phyloP scores from a whole-genome alignment of 1,140 invertebrate genomes.

The Drosophila punjabiensis region DNA sequence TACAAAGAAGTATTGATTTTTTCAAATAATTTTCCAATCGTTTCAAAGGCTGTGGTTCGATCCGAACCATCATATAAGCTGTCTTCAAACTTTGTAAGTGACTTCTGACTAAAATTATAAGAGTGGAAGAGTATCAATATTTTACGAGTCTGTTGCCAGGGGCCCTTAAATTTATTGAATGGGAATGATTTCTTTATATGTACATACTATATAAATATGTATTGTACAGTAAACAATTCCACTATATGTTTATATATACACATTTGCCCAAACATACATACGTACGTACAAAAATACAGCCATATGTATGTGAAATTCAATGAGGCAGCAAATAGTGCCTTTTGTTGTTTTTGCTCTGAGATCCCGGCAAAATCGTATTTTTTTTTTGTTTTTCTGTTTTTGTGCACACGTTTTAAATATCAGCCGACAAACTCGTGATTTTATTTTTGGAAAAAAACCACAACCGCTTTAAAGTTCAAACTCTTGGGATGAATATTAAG shows the following conservation, averaged over 20 bases:
- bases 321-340: conserved; percentile 11
- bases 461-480: conserved; percentile 8
- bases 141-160: conserved; percentile 22
- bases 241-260: conserved; percentile 1
- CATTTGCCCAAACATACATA: background rate
- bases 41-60: too few species aligned
- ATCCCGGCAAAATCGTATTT: conserved; percentile 15
- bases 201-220: background rate
- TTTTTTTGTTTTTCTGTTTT: conserved; percentile 17
- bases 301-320: conserved; percentile 31
- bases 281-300: background rate
- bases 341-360: conserved; percentile 20
- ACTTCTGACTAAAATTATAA: background rate
- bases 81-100: too few species aligned
- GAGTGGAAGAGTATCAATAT: background rate
- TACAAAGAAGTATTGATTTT: too few species aligned
- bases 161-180: conserved; percentile 13
- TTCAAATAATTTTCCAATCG: too few species aligned
- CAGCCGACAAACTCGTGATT: conserved; percentile 64
- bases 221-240: background rate
- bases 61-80: too few species aligned
- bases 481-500: conserved; percentile 12
- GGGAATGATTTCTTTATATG: conserved; percentile 16
- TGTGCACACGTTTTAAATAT: conserved; percentile 55
- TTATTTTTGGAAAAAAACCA: conserved; percentile 34